Conservation (phyloP, 2,797 vertebrate species). For the Psittacula echo region DNA sequence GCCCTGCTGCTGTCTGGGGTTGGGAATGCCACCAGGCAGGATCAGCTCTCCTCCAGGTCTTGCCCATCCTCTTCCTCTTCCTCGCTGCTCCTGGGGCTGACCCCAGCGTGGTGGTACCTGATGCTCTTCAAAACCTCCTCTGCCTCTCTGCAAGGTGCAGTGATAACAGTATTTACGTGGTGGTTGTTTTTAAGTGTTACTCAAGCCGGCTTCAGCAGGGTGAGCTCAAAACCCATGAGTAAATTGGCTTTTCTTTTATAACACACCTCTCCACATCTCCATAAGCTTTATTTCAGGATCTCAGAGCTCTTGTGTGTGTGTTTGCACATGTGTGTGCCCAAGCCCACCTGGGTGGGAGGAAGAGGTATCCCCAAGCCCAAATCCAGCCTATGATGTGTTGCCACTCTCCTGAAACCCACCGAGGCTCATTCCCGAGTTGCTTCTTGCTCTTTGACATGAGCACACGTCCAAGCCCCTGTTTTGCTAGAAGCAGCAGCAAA, state of each 20-base stretch:
- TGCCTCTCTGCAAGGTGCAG: accelerated
- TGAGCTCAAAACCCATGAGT: not conserved
- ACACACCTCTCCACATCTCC: not conserved
- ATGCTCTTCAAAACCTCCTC: accelerated
- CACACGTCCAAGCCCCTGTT: accelerated
- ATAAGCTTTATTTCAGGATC: not conserved
- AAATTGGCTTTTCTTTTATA: not conserved
- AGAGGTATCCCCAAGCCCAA: not conserved
- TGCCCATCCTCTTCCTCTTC: accelerated
- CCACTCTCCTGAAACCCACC: not conserved
- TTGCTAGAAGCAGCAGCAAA: not conserved
- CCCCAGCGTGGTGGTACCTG: accelerated
- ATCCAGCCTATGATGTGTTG: not conserved
- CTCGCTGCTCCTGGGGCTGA: accelerated
- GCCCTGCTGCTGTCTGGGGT: accelerated
- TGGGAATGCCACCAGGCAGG: not conserved
- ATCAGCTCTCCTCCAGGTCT: not conserved
- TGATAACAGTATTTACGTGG: accelerated
- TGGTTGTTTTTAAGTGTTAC: accelerated
- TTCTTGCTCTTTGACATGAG: not conserved
- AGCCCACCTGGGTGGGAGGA: not conserved
- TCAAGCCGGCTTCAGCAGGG: not conserved
- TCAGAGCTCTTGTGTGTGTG: not conserved
- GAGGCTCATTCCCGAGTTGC: accelerated
- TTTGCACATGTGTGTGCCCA: accelerated